phyloP scores from a whole-genome alignment of 1,140 invertebrate species.

The Lordiphosa stackelbergi region DNA sequence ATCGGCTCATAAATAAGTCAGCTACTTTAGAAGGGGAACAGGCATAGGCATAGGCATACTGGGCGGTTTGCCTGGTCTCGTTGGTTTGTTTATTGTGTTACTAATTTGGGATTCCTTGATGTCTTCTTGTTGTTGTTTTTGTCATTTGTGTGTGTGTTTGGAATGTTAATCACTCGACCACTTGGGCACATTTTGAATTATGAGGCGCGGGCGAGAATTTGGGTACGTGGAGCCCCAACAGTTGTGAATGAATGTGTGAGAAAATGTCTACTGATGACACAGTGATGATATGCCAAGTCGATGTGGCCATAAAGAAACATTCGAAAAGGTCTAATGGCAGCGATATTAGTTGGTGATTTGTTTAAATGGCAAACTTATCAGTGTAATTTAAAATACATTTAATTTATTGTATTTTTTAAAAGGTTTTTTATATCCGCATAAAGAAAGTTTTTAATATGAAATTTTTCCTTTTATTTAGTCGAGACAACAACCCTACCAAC shows the following conservation, averaged over 20 bases:
- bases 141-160: constrained; percentile 29
- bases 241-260: constrained; percentile 70
- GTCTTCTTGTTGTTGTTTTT: constrained; percentile 22
- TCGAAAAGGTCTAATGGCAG: constrained; percentile 36
- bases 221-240: constrained; percentile 35
- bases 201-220: constrained; percentile 61
- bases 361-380: constrained; percentile 58
- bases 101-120: constrained; percentile 70
- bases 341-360: constrained; percentile 59
- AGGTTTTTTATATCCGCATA: constrained; percentile 13
- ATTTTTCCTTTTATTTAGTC: constrained; percentile 23
- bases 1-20: constrained; percentile 69
- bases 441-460: background rate
- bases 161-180: constrained; percentile 67
- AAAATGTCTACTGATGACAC: constrained; percentile 46
- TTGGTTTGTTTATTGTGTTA: constrained; percentile 72
- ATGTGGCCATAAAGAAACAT: constrained; percentile 41
- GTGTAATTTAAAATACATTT: constrained; percentile 52
- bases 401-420: constrained; percentile 44
- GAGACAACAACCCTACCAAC: constrained; percentile 36
- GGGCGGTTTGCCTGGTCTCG: constrained; percentile 39
- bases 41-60: constrained; percentile 17
- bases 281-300: constrained; percentile 32
- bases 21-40: constrained; percentile 58
- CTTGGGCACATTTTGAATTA: constrained; percentile 63